Conservation (phyloP, 2,888 invertebrate species). For the Erebia ligea region DNA sequence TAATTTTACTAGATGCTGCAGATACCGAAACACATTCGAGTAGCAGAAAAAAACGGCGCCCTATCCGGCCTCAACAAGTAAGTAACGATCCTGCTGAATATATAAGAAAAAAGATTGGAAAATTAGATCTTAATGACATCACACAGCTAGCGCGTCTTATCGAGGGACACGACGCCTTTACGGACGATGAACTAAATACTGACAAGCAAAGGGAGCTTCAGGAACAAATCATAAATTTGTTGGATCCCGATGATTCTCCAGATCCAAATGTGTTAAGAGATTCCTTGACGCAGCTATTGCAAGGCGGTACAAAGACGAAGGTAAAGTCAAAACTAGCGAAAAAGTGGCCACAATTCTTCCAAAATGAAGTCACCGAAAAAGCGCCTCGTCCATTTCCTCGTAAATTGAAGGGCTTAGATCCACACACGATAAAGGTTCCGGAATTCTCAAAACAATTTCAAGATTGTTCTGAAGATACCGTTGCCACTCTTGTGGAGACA, state of each 20-base stretch:
- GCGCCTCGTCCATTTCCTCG: conserved; percentile 58
- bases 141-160: conserved; percentile 69
- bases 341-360: conserved; percentile 58
- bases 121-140: conserved; percentile 70
- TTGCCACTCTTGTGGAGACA: conserved; percentile 55
- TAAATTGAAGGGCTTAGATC: conserved; percentile 65
- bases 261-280: conserved; percentile 60
- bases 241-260: conserved; percentile 68
- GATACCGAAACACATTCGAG: conserved; percentile 71
- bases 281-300: conserved; percentile 62
- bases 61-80: conserved; percentile 67
- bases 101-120: conserved; percentile 69
- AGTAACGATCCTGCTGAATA: conserved; percentile 73
- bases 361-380: conserved; percentile 46
- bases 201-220: conserved; percentile 67
- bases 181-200: conserved; percentile 44
- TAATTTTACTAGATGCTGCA: conserved; percentile 56
- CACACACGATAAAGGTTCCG: conserved; percentile 51
- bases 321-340: conserved; percentile 46
- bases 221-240: conserved; percentile 66
- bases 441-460: conserved; percentile 55
- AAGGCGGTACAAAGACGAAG: conserved; percentile 57
- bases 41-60: conserved; percentile 69
- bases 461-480: conserved; percentile 64
- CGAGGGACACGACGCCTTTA: conserved; percentile 65